Base-by-base conservation (phyloP, 1,140 invertebrate genomes). In the Plodia interpunctella region DNA sequence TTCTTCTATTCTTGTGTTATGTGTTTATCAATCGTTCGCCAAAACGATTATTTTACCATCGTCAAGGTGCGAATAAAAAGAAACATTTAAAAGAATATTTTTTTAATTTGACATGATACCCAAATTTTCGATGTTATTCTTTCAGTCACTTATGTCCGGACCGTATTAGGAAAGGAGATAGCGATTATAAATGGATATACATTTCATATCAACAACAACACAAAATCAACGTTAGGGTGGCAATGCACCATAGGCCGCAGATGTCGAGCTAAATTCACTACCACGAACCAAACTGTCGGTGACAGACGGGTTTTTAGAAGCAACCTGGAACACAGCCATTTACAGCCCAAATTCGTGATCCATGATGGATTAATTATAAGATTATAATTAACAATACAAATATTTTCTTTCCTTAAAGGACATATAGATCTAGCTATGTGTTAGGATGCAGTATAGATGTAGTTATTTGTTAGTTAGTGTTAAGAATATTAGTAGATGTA, bases 111-210 rank as follows among this genome's bases (percentile, higher is more conserved):
- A n/a, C n/a, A n/a, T n/a, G n/a, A n/a, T n/a, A n/a, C n/a, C n/a
- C n/a, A n/a, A n/a, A n/a, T n/a, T n/a, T n/a, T 38, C 13, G 2
- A 38, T 38, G 11, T 44, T 15, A 15, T 44, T 44, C 4, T 62
- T 58, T 8, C 55, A 70, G 64, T 66, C 5, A 15, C 18, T 13
- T 72, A 58, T 50, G 38, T 62, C 5, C 21, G 57, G 5, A 68
- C 57, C 13, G 0, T 17, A 2, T 11, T 51, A 1, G 70, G 70
- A 1, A 67, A 66, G 17, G 38, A 59, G 3, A 13, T 67, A 4
- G 62, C 61, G 9, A 52, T 72, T 28, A 18, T 69, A 0, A 52
- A 69, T 3, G 70, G 70, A 3, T 69, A 55, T 20, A 69, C 60
- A 0, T 73, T 66, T 49, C 65, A 70, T 30, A 49, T 35, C 17